Base-by-base conservation (phyloP, 2,113 vertebrate species). In the Prinia subflava region DNA sequence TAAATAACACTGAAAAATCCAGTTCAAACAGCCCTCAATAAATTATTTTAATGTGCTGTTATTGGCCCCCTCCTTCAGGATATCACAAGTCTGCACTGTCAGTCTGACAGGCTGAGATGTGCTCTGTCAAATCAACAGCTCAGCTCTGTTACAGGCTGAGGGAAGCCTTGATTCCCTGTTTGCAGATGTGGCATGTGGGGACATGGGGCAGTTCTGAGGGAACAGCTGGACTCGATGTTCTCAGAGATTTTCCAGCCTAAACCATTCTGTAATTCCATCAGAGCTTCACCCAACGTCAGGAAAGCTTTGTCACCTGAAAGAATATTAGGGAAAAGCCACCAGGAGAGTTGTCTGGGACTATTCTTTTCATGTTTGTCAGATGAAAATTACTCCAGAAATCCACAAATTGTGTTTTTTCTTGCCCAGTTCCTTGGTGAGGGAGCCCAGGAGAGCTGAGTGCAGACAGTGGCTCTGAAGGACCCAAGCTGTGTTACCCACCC, bases 61-160 rank as follows among this genome's bases (percentile, higher is more conserved):
- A 19, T 55, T 94, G 94, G 89, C 83, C 73, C 75, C 46, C 64
- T 94, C 64, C 83, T 86, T 67, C 83, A 92, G 94, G 90, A 88
- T 90, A 83, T 95, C 92, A 78, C 92, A 96, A 94, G 68, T 95
- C 88, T 56, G 64, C 76, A 23, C 83, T 67, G 91, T 39, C 68
- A 74, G 49, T 11, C n/a, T 77, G 71, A 89, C 56, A 35, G 73
- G 68, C 44, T 74, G 12, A 83, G 69, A 86, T 68, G 73, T 53
- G 56, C 68, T 90, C 76, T 79, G 57, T 53, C 64, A 93, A 93
- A 96, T 92, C 31, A 87, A 24, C 69, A 78, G 83, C 79, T 87
- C 3, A 9, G n/a, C 49, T 86, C 68, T 74, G 39, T 9, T 4
- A 8, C 18, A 13, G 15, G 2, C 42, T 31, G 8, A 30, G 28